Evolutionary conservation across 1,140 invertebrate genomes (phyloP).

Genomic region (Sycobia sp.): DNA sequence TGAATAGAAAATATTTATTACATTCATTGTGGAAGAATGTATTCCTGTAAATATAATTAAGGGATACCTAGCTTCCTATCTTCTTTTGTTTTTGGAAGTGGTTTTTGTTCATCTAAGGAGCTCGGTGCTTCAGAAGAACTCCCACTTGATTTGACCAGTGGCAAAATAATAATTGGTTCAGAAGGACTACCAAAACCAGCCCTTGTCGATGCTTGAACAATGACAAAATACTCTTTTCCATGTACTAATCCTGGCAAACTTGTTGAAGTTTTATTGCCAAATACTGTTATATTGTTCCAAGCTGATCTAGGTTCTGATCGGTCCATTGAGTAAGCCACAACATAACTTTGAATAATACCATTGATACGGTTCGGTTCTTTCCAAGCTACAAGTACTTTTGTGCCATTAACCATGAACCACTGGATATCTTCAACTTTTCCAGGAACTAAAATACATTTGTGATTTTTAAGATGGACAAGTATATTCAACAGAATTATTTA

Average conservation of each 20-base stretch:
- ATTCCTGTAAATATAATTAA: too few species aligned
- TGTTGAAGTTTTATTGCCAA: constrained; percentile 52
- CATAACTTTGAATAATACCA: constrained; percentile 60
- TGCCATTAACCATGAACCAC: constrained; percentile 59
- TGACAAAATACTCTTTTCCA: constrained; percentile 62
- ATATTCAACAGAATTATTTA: not conserved
- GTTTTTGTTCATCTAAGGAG: constrained; percentile 48
- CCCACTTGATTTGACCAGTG: constrained; percentile 45
- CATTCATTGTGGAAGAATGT: too few species aligned
- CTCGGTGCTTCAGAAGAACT: constrained; percentile 43
- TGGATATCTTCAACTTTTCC: constrained; percentile 61
- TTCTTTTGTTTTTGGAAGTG: constrained; percentile 47
- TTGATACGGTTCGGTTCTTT: constrained; percentile 59
- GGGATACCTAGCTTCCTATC: constrained; percentile 60
- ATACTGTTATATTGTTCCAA: constrained; percentile 57
- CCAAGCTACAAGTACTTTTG: constrained; percentile 61
- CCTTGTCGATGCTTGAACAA: constrained; percentile 62
- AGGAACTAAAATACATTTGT: constrained; percentile 60
- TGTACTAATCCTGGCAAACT: constrained; percentile 57
- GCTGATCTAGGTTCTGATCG: constrained; percentile 44
- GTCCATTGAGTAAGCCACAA: constrained; percentile 57
- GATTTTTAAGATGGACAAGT: too few species aligned
- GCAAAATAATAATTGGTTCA: constrained; percentile 54
- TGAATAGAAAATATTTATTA: too few species aligned
- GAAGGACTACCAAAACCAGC: constrained; percentile 62